Evolutionary conservation across 2,888 invertebrate genomes (phyloP), one percentile per base, ranked within the genome.

Genomic region (Philaethria dido): DNA sequence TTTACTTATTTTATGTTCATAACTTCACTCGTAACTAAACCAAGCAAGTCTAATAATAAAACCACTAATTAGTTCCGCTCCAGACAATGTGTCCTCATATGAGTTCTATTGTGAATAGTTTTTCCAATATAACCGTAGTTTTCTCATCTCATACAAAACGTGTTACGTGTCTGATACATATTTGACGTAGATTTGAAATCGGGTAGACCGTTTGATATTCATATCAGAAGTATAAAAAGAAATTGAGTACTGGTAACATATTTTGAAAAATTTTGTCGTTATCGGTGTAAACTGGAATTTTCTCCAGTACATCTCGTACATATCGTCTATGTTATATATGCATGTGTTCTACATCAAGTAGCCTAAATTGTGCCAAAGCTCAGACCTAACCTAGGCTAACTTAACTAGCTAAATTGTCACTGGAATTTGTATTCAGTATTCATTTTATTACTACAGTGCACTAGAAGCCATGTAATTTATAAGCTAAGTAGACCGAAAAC

Each of bases 1-100:
- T 85, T 84, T 85, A 85, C 84, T 84, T 81, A 80, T 87, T 84
- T 84, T 80, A 80, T 81, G 86, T 82, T 83, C 80, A 82, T 83
- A 82, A 82, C 79, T 77, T 77, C 78, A 81, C 79, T 76, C 75
- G 73, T 78, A 79, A 81, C 78, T 79, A 77, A 82, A 76, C 77
- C 79, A 77, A 80, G 77, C 78, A 77, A 78, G 77, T 77, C 78
- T 78, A 80, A 82, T 80, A 82, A 82, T 80, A 80, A 77, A 82
- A 81, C 80, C 80, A 73, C 79, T 76, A 77, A 78, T 78, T 75
- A 74, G 72, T 71, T 70, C 65, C 68, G 68, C 66, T 70, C 65
- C 65, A 68, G 70, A 70, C 72, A 69, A 72, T 70, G 69, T 69
- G 62, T 68, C 69, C 66, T 55, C 70, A 64, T 66, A 70, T 66